Percentiles rank a stretch among this genome's conserved stretches.
These are phyloP conservation scores for Calycopis cecrops DNA, from an alignment of 1,140 invertebrate species.

Conservation along the genomic window DNA sequence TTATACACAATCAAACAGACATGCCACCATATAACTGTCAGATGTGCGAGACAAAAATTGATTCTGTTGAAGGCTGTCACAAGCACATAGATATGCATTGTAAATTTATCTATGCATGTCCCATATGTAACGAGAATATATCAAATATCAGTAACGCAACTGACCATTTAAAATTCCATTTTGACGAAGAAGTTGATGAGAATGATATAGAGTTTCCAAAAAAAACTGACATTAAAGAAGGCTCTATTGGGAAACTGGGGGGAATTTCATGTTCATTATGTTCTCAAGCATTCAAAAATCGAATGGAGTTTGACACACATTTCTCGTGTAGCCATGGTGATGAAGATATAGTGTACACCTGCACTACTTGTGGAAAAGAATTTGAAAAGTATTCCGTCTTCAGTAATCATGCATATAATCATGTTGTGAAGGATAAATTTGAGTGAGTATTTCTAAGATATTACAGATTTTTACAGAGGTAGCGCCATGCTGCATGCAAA, in stretches of 20 bases:
- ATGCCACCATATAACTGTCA: slow-evolving; percentile 48
- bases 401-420: slow-evolving; percentile 49
- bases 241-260: slow-evolving; percentile 45
- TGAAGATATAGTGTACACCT: slow-evolving; percentile 47
- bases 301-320: slow-evolving; percentile 52
- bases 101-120: slow-evolving; percentile 41
- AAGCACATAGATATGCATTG: slow-evolving; percentile 49
- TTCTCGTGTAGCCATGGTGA: slow-evolving; percentile 44
- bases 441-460: slow-evolving; percentile 41
- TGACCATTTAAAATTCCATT: slow-evolving; percentile 52
- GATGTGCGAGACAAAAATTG: slow-evolving; percentile 36
- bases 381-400: slow-evolving; percentile 56
- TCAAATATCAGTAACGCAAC: slow-evolving; percentile 35
- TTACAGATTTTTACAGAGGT: too few species aligned
- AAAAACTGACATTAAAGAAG: slow-evolving; percentile 34
- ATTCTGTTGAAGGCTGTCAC: slow-evolving; percentile 34
- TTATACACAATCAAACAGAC: slow-evolving; percentile 44
- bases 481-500: too few species aligned
- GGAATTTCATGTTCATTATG: slow-evolving; percentile 52
- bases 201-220: slow-evolving; percentile 14
- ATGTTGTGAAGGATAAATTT: slow-evolving; percentile 47
- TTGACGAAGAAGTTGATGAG: slow-evolving; percentile 34
- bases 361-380: slow-evolving; percentile 48
- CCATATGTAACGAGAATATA: slow-evolving; percentile 50
- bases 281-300: slow-evolving; percentile 37